These are phyloP conservation scores for Telmatherina bonti DNA, from an alignment of 2,797 vertebrate species.

Conservation along the genomic window DNA sequence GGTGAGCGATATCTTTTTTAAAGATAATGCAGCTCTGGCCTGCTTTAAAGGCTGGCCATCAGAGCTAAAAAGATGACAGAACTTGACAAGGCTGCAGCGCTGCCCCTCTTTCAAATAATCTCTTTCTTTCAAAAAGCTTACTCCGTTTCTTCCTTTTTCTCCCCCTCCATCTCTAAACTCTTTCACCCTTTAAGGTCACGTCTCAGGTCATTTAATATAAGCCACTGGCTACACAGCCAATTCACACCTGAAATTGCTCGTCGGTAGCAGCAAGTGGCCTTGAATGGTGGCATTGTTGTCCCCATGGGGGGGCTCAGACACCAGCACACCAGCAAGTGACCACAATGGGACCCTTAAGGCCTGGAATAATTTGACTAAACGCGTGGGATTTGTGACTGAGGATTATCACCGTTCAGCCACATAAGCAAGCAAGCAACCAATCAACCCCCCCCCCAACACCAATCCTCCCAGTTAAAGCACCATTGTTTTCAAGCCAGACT, in stretches of 20 bases:
- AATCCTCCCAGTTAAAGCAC: conserved; percentile 53
- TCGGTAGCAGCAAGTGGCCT: conserved; percentile 66
- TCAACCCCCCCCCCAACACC: conserved; percentile 69
- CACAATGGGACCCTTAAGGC: conserved; percentile 80
- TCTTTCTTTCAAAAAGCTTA: conserved; percentile 44
- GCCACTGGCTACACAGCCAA: conserved; percentile 71
- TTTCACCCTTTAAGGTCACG: conserved; percentile 61
- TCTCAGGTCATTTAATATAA: conserved; percentile 81
- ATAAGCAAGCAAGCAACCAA: conserved; percentile 59
- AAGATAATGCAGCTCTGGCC: conserved; percentile 38
- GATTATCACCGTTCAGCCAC: conserved; percentile 78
- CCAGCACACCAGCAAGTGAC: conserved; percentile 65
- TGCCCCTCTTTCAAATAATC: conserved; percentile 36
- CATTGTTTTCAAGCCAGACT: conserved; percentile 50
- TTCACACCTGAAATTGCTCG: conserved; percentile 83
- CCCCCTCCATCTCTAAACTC: conserved; percentile 32
- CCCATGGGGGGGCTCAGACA: conserved; percentile 76
- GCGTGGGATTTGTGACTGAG: conserved; percentile 73
- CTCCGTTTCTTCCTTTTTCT: conserved; percentile 32
- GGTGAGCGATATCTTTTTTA: conserved; percentile 40
- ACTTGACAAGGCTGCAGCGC: conserved; percentile 38
- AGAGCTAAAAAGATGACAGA: conserved; percentile 45
- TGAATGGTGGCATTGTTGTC: conserved; percentile 83
- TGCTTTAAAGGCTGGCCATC: conserved; percentile 43
- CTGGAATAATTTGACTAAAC: conserved; percentile 83